Base-by-base conservation (phyloP, 2,888 invertebrate genomes). In the Dione vanillae region DNA sequence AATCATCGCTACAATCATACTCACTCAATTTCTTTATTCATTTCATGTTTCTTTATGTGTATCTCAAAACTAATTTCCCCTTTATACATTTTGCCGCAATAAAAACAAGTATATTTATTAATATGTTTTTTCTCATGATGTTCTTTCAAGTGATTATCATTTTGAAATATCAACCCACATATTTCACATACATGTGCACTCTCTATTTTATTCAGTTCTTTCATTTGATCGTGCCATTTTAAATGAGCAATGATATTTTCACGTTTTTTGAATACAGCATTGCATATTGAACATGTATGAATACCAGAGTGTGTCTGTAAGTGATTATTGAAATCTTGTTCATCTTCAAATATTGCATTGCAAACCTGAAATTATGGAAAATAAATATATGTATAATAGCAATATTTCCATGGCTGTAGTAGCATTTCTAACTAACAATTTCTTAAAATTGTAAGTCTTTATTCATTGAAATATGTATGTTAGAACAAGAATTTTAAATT, bases 41-140 rank as follows among this genome's bases (percentile, higher is more conserved):
- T 76, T 73, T 92, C 92, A 75, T 93, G 93, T 69, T 92, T 92
- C 74, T 82, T 82, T 1, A 92, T 86, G 73, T 93, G 93, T 67
- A 76, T 74, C 11, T 92, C 87, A 45, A 91, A 89, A 70, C 89
- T 87, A 0, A 71, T 1, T 71, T 85, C 86, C 0, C 84, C 85
- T 68, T 87, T 90, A 69, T 92, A 92, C 84, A 86, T 85, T 3
- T 83, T 78, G 0, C 92, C 92, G 66, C 93, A 93, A 74, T 90
- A 92, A 73, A 80, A 90, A 65, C 93, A 93, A 0, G 91, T 89
- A 70, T 81, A 89, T 37, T 85, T 86, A 76, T 89, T 87, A 10
- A 80, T 80, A 67, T 92, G 91, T 11, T 85, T 85, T 27, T 78
- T 78, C 14, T 85, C 83, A 2, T 82, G 78, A 65, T 93, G 92